Base-by-base conservation (phyloP, 2,113 vertebrate species). In the Dinomys branickii region DNA sequence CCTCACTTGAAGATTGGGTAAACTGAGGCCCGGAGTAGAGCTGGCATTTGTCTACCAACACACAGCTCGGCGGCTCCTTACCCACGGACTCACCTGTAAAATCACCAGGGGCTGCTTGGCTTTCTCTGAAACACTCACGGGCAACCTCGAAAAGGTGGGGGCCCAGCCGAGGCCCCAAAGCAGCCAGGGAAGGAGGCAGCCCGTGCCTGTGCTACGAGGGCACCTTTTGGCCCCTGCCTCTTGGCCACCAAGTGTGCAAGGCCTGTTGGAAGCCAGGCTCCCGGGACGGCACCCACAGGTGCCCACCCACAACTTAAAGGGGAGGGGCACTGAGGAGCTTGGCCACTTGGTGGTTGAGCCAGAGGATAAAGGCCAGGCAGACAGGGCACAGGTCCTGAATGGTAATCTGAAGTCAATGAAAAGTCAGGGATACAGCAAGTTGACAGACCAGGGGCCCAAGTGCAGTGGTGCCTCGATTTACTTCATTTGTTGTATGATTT, bases 231-330 rank as follows among this genome's bases (percentile, higher is more conserved):
- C 14, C 35, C 54, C 14, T 0, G 38, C 13, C 67, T 33, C 19
- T 7, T 0, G 4, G 71, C 4, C 58, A 3, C 20, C 9, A 1
- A 7, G 44, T 4, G 0, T 0, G 16, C 0, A 0, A 0, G 4
- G 67, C 35, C 33, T 0, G 16, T 19, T 6, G 0, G 17, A 10
- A 1, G 0, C 0, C 16, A 17, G 63, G 14, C 52, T 38, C 71
- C 35, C 6, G 2, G 5, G 0, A 58, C 0, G 1, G 10, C n/a
- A 7, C 75, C 14, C 3, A 50, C 1, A 3, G 44, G 44, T 4
- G 7, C 14, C 22, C 44, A 0, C 6, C 7, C 0, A 30, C 24
- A 14, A 0, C 77, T 17, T 44, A 47, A 2, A n/a, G 0, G 1
- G 54, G 9, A 14, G 9, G 63, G 58, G 35, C 0, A 54, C 65